Evolutionary conservation across 2,888 invertebrate species (phyloP), one percentile per base, ranked within the genome.

Genomic region (Drosophila antonietae): DNA sequence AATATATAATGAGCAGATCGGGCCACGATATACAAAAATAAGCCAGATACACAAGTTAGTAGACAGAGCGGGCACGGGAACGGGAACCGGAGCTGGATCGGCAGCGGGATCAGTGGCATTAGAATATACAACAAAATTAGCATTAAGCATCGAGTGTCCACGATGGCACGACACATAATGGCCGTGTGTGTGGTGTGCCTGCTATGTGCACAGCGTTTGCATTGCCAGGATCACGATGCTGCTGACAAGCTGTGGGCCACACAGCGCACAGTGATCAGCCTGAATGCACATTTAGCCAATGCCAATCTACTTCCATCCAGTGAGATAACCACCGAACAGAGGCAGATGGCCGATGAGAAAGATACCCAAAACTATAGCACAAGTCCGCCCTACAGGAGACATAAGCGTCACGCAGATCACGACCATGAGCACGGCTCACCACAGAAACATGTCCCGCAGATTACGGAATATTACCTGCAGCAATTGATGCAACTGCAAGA

Each of bases 181-280:
- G 95, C 96, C 15, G 96, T 96, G n/a, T 96, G 97, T 90, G 95
- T 97, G 93, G 96, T 97, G 84, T 97, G 97, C 90, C 94, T 97
- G 55, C 93, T 97, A 0, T 97, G 96, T 89, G 96, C 96, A 2
- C 95, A 96, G 14, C 96, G 96, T 88, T 93, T 94, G 43, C 95
- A 95, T 0, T 97, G 97, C 90, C 95, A 95, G 53, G 96, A 96
- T 2, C 96, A 97, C 88, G 93, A 97, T 88, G 93, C 95, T 56
- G 94, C 95, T 56, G 94, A 94, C 37, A 70, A 92, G 90, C 51
- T 74, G 90, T 46, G 83, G 68, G 56, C 39, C 23, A 72, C 74
- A 28, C 64, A 66, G 39, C 75, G 78, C 35, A 74, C 52, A n/a
- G 67, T 75, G 44, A 73, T 70, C 39, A 74, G 68, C 62, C 65